Percentiles rank a stretch among this genome's conserved stretches.
Conservation (phyloP, 1,140 invertebrate genomes). For the Penaeus indicus region DNA sequence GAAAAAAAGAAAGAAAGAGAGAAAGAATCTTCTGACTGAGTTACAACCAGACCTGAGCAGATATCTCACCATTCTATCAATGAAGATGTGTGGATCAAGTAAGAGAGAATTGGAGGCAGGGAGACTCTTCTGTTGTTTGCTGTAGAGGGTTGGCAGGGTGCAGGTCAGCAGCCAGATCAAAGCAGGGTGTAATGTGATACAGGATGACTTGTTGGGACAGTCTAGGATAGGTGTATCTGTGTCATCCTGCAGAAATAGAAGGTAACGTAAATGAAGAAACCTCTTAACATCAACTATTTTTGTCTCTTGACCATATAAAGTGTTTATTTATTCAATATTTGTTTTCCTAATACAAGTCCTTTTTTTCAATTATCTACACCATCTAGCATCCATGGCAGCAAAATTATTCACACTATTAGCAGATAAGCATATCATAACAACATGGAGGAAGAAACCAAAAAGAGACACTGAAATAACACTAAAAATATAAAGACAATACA, state of each 20-base stretch:
- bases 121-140: slow-evolving; percentile 73
- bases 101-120: slow-evolving; percentile 65
- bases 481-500: background rate
- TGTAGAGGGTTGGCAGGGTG: slow-evolving; percentile 80
- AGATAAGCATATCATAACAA: too few species aligned
- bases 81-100: slow-evolving; percentile 73
- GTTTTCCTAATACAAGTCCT: background rate
- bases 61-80: slow-evolving; percentile 75
- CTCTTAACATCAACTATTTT: too few species aligned
- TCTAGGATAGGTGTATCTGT: slow-evolving; percentile 69
- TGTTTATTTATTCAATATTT: background rate
- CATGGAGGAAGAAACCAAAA: too few species aligned
- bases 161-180: slow-evolving; percentile 84
- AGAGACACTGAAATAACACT: background rate
- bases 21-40: too few species aligned
- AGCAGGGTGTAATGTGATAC: slow-evolving; percentile 55
- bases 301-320: too few species aligned
- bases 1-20: too few species aligned
- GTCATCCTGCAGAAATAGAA: slow-evolving; percentile 57
- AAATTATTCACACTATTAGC: too few species aligned
- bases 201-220: slow-evolving; percentile 69
- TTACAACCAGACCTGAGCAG: background rate
- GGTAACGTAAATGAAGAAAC: too few species aligned
- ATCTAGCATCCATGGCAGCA: too few species aligned
- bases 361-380: too few species aligned